A percentile compares a stretch with the other conserved stretches of the same genome.
Evolutionary conservation across 1,140 invertebrate species (phyloP).

Genomic region (Maniola jurtina): DNA sequence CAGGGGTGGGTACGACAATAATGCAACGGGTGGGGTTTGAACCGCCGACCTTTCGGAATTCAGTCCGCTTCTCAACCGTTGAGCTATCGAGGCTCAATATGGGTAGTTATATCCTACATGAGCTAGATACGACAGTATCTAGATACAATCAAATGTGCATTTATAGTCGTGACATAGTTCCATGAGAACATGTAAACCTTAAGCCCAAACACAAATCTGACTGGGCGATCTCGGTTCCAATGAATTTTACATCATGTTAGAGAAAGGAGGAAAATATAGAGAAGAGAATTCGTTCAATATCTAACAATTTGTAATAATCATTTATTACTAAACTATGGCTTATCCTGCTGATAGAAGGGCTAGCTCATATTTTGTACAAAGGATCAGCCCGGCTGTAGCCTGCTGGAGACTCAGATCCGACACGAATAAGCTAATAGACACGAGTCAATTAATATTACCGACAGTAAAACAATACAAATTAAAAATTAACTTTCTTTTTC

Average conservation of each 20-base stretch:
- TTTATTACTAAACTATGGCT: too few species aligned
- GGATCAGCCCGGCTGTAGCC: too few species aligned
- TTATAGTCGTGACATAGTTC: neutral
- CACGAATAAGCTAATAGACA: too few species aligned
- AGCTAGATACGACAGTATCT: neutral
- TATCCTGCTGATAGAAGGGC: too few species aligned
- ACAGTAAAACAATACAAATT: neutral
- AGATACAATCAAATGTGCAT: constrained; percentile 3
- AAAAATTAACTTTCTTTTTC: neutral
- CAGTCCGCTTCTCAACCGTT: too few species aligned
- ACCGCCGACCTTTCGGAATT: too few species aligned
- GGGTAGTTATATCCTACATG: neutral
- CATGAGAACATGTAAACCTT: constrained; percentile 3
- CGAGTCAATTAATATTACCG: too few species aligned
- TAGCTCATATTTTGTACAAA: too few species aligned
- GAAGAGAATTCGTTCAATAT: neutral
- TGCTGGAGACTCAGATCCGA: too few species aligned
- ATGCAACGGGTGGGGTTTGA: too few species aligned
- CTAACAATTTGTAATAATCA: neutral
- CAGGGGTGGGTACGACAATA: too few species aligned
- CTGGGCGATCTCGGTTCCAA: neutral
- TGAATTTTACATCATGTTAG: neutral
- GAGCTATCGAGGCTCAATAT: too few species aligned
- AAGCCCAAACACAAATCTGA: neutral
- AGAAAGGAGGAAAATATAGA: constrained; percentile 1